Conservation (phyloP, 2,113 vertebrate species). For the Orthonyx spaldingii region DNA sequence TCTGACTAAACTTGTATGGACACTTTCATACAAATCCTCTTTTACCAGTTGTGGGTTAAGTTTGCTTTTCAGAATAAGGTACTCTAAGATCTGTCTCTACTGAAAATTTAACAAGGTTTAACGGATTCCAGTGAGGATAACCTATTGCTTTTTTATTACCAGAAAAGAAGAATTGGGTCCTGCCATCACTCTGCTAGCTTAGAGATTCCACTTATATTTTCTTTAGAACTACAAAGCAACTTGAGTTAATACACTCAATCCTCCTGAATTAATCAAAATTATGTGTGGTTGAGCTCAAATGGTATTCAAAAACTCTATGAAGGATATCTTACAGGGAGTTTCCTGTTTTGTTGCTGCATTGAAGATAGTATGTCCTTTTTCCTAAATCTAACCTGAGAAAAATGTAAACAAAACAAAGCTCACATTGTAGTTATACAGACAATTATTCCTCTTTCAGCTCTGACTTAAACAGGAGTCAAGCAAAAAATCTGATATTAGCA, state of each 20-base stretch:
- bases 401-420: background rate
- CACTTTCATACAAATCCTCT: background rate
- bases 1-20: background rate
- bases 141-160: background rate
- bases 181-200: background rate
- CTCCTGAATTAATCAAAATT: background rate
- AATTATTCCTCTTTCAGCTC: background rate
- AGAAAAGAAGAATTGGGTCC: background rate
- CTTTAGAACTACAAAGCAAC: background rate
- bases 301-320: background rate
- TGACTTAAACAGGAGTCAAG: background rate
- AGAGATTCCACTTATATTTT: background rate
- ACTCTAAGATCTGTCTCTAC: background rate
- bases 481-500: background rate
- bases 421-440: background rate
- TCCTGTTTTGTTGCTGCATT: background rate
- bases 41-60: background rate
- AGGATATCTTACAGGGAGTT: background rate
- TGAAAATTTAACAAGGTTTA: background rate
- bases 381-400: background rate
- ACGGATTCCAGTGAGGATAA: background rate
- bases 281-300: background rate
- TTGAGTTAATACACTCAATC: background rate
- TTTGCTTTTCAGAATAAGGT: background rate
- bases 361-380: background rate